A percentile compares a stretch with the other conserved stretches of the same genome.
phyloP scores from a whole-genome alignment of 2,888 invertebrate genomes.

The Agriopis aurantiaria region DNA sequence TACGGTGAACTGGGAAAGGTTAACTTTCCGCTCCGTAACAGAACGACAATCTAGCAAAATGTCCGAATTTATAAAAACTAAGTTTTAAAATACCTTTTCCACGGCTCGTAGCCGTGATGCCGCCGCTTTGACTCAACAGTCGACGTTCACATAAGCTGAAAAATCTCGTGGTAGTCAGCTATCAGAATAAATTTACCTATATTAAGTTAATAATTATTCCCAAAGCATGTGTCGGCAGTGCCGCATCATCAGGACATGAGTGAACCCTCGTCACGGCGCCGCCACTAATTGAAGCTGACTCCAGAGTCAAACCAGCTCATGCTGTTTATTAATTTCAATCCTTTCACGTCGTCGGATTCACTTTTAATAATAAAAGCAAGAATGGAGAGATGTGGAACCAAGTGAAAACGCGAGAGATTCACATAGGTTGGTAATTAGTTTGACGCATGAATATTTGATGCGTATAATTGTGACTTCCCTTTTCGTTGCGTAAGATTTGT shows the following conservation, averaged over 20 bases:
- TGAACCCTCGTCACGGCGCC: slow-evolving; percentile 60
- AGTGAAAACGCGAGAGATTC: slow-evolving; percentile 22
- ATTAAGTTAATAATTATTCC: slow-evolving; percentile 24
- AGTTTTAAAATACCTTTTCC: no score
- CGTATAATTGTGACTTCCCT: slow-evolving; percentile 33
- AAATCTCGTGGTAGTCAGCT: not conserved
- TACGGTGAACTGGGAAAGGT: no score
- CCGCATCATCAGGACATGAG: slow-evolving; percentile 41
- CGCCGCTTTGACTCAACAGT: no score
- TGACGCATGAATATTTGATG: slow-evolving; percentile 32
- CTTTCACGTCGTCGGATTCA: slow-evolving; percentile 37
- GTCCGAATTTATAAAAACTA: no score
- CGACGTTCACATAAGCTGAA: not conserved
- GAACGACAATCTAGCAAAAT: no score
- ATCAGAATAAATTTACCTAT: slow-evolving; percentile 16
- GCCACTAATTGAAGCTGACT: slow-evolving; percentile 61
- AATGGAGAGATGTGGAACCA: slow-evolving; percentile 25
- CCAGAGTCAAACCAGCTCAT: slow-evolving; percentile 43
- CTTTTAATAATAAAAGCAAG: slow-evolving; percentile 38
- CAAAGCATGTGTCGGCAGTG: slow-evolving; percentile 37
- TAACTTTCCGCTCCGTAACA: no score
- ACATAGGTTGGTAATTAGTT: slow-evolving; percentile 31
- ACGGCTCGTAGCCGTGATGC: no score
- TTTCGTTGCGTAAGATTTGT: slow-evolving; percentile 28
- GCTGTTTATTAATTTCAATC: slow-evolving; percentile 44